phyloP scores from a whole-genome alignment of 2,888 invertebrate genomes.

The Drosophila yooni region DNA sequence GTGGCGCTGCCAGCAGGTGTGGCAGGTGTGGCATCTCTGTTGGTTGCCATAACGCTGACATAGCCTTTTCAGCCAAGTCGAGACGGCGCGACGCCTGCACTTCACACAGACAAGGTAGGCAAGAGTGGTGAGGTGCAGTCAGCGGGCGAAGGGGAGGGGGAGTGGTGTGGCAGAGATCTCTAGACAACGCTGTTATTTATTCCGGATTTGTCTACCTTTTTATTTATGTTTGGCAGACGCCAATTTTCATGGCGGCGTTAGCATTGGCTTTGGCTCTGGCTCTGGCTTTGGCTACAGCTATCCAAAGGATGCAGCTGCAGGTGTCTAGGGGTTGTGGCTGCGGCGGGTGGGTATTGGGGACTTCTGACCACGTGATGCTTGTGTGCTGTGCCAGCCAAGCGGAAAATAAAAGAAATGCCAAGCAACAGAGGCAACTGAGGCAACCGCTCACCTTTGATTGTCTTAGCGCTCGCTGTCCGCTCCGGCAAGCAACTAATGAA shows the following conservation, averaged over 20 bases:
- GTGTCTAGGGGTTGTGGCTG: neutral
- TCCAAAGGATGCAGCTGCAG: conserved; percentile 56
- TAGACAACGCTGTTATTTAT: conserved; percentile 79
- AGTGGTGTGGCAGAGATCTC: conserved; percentile 10
- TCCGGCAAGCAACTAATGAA: conserved; percentile 69
- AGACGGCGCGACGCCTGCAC: conserved; percentile 49
- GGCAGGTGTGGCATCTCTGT: conserved; percentile 25
- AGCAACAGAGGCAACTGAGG: conserved; percentile 27
- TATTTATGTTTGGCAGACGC: conserved; percentile 81
- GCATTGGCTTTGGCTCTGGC: conserved; percentile 36
- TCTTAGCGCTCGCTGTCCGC: conserved; percentile 56
- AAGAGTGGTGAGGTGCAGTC: neutral
- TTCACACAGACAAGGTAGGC: conserved; percentile 8
- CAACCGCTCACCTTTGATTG: conserved; percentile 77
- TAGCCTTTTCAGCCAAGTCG: conserved; percentile 36
- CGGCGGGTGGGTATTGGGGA: neutral
- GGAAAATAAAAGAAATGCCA: conserved; percentile 73
- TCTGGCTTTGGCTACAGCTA: conserved; percentile 28
- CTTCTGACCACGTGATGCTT: conserved; percentile 61
- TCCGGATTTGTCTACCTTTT: conserved; percentile 82
- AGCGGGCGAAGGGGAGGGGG: fast-evolving
- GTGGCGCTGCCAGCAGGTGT: neutral
- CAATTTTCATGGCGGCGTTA: conserved; percentile 74
- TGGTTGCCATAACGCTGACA: conserved; percentile 80
- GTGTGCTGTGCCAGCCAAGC: conserved; percentile 49